Base-by-base conservation (phyloP, 2,113 vertebrate species). In the Pachyramphus minor region DNA sequence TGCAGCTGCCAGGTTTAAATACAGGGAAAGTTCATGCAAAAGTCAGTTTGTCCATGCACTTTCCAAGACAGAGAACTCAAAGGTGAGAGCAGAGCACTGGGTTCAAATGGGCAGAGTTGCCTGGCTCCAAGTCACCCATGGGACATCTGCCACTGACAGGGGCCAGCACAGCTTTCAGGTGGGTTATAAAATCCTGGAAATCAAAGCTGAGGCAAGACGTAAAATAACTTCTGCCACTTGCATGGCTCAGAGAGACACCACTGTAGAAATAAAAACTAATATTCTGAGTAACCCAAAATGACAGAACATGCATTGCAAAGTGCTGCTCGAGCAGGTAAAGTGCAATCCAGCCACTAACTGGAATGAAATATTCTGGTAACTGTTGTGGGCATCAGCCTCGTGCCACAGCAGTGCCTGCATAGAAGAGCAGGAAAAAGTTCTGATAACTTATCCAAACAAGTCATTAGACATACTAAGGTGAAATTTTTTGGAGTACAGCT, bases 181-280 rank as follows among this genome's bases (percentile, higher is more conserved):
- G 41, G 44, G 15, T 74, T 84, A 39, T 78, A 90, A 95, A 90
- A 84, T 60, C 73, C 76, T 72, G 30, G 6, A 78, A 85, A 91
- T 79, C 77, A 72, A 82, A 96, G 89, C 60, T 84, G 62, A 91
- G 37, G 66, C 91, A 84, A 72, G 76, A n/a, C 84, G 72, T 90
- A 88, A 95, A 95, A 58, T 71, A 90, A 75, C 86, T 95, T 72
- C 90, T 94, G 68, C 77, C 82, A 77, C 76, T 90, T 47, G 71
- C 44, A 27, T n/a, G 59, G 55, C 79, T 95, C 64, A 39, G 72
- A 72, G 69, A 91, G 28, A 81, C 56, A 82, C 83, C 37, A 11
- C 56, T 58, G 45, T 47, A 50, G 92, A 79, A 94, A 86, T 89
- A 67, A 93, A 92, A 96, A 96, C 76, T 81, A 83, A 96, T 83